Evolutionary conservation across 2,888 invertebrate species (phyloP), one percentile per base, ranked within the genome.

Genomic region (Campoplex nolae): DNA sequence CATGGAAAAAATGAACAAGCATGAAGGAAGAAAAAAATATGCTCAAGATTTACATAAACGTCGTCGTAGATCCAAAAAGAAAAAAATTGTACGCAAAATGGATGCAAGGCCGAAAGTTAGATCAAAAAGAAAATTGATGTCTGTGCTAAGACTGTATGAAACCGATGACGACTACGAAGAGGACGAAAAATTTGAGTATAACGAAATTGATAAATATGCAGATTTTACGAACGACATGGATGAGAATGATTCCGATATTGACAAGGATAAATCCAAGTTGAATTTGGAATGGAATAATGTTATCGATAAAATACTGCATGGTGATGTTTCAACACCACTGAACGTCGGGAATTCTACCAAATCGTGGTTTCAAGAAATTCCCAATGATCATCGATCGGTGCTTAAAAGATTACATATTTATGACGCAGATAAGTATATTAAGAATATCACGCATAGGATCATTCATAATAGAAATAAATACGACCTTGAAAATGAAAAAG

Each of bases 381-480:
- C 75, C 0, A 38, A 18, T 6, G 58, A 65, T 6, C 32, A 78
- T 28, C 75, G 48, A 80, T 85, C 83, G 32, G 82, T 56, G 0
- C 75, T 89, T 73, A 84, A 88, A 54, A 58, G 86, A 71, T 51
- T 89, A 56, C 88, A 84, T 48, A 82, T 89, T 28, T 83, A 70
- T 11, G 68, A 88, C 32, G 79, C 86, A 3, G 88, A 89, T 4
- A 88, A 89, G 70, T 89, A 88, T 62, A 86, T 89, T 28, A 83
- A 67, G 35, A 76, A 77, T 62, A 85, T 89, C 3, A 86, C 89
- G 6, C 85, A 71, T 32, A 82, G 84, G 8, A 89, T 89, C 32
- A 83, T 79, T 74, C 85, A 84, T 8, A 71, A 65, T 28, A 84
- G 67, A 62, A 84, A 84, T 11, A 81, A 81, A 32, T 71, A 79